Evolutionary conservation across 2,888 invertebrate species (phyloP).

Genomic region (Psococerastis gibbosa): DNA sequence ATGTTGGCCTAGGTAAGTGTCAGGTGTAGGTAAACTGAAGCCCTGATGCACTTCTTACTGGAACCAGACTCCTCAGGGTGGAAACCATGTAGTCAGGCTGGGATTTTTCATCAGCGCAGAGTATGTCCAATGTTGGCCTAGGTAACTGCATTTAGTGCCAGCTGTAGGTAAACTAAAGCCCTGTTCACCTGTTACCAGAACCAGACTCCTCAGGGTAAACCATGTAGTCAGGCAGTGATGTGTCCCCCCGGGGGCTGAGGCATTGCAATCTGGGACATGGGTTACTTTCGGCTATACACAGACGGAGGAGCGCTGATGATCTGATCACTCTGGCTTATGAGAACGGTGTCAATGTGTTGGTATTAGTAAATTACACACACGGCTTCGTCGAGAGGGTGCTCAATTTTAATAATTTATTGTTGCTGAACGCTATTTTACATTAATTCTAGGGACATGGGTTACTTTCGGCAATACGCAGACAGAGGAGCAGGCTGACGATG

Average conservation of each 20-base stretch:
- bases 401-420: too few species aligned
- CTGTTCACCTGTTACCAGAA: slow-evolving; percentile 6
- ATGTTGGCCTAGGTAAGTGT: slow-evolving; percentile 73
- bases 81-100: slow-evolving; percentile 28
- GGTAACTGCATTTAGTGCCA: slow-evolving; percentile 73
- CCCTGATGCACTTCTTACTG: slow-evolving; percentile 29
- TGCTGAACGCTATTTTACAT: too few species aligned
- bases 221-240: too few species aligned
- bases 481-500: slow-evolving; percentile 76
- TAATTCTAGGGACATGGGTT: slow-evolving; percentile 85
- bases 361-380: slow-evolving; percentile 80
- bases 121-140: slow-evolving; percentile 84
- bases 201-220: too few species aligned
- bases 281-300: slow-evolving; percentile 62
- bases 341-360: slow-evolving; percentile 91
- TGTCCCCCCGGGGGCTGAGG: too few species aligned
- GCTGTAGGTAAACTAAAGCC: slow-evolving; percentile 20
- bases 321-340: slow-evolving; percentile 84
- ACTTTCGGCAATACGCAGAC: slow-evolving; percentile 58
- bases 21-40: slow-evolving; percentile 29
- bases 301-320: slow-evolving; percentile 74
- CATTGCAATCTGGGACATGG: too few species aligned
- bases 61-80: slow-evolving; percentile 34
- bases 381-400: slow-evolving; percentile 76
- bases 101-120: slow-evolving; percentile 67